These are phyloP conservation scores for Ceratotherium simum DNA, from an alignment of 2,113 vertebrate genomes.

Conservation along the genomic window DNA sequence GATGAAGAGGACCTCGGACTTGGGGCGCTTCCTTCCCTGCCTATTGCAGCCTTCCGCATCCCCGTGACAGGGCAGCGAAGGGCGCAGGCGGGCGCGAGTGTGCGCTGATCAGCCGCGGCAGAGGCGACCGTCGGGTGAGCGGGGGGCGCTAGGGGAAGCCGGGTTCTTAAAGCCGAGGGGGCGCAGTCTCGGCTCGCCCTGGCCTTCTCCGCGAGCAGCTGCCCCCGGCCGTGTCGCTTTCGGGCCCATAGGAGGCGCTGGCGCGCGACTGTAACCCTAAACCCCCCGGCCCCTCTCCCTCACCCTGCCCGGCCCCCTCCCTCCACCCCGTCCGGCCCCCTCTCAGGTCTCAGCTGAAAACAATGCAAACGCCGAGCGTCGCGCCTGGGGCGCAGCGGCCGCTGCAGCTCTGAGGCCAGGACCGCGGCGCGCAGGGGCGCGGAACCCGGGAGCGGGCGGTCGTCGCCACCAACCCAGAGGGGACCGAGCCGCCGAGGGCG, in stretches of 20 bases:
- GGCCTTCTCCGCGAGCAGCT: background rate
- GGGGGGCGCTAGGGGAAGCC: background rate
- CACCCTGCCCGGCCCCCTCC: constrained; percentile 43
- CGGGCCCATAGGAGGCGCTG: constrained; percentile 78
- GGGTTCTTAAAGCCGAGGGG: background rate
- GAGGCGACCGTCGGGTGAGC: background rate
- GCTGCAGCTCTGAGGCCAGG: background rate
- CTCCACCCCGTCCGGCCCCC: constrained; percentile 54
- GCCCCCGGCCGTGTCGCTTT: background rate
- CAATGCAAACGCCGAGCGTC: constrained; percentile 67
- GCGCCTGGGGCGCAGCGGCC: background rate
- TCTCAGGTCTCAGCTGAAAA: constrained; percentile 69
- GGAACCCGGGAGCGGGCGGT: background rate
- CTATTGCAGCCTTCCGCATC: background rate
- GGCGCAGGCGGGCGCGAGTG: too few species aligned
- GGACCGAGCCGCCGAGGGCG: background rate
- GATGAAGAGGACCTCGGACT: background rate
- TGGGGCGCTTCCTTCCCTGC: background rate
- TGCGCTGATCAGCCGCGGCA: background rate
- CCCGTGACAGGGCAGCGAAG: background rate
- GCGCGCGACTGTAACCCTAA: constrained; percentile 77
- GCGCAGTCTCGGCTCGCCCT: background rate
- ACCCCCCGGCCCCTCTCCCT: constrained; percentile 52
- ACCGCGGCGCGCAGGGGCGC: background rate
- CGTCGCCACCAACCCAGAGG: background rate